Conservation (phyloP, 2,888 invertebrate species). For the Fabriciana adippe region DNA sequence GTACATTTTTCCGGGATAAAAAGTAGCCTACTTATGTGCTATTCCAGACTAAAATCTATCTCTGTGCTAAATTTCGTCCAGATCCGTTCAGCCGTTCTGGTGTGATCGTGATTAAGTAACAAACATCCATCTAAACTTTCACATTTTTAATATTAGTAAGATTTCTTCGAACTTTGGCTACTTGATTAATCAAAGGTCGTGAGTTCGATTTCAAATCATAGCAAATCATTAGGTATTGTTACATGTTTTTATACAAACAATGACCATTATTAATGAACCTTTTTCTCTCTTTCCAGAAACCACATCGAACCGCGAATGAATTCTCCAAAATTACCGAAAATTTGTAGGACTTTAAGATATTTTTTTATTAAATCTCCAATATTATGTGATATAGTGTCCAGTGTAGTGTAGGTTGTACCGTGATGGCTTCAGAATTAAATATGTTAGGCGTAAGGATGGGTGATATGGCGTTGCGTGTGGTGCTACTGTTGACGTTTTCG, state of each 20-base stretch:
- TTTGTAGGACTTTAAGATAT: conserved; percentile 47
- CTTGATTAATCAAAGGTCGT: neutral
- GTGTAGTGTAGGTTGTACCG: conserved; percentile 64
- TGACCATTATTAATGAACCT: neutral
- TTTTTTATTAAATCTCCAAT: conserved; percentile 44
- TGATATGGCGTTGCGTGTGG: conserved; percentile 53
- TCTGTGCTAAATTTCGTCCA: too few species aligned
- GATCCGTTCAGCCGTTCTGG: too few species aligned
- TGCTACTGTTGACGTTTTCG: conserved; percentile 61
- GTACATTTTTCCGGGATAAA: too few species aligned
- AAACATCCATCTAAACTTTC: too few species aligned
- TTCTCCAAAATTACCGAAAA: conserved; percentile 44
- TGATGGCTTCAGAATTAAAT: conserved; percentile 66
- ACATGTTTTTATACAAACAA: too few species aligned
- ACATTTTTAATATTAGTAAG: too few species aligned
- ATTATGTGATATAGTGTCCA: conserved; percentile 70
- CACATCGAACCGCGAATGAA: conserved; percentile 59
- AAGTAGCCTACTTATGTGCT: too few species aligned
- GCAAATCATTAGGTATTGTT: too few species aligned
- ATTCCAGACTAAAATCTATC: too few species aligned
- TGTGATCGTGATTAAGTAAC: too few species aligned
- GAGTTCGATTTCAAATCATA: neutral
- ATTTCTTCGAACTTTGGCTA: too few species aligned
- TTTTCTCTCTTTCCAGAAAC: conserved; percentile 52
- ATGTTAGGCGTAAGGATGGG: conserved; percentile 55